phyloP scores from a whole-genome alignment of 2,113 vertebrate genomes.

The Thinocorus orbignyianus region DNA sequence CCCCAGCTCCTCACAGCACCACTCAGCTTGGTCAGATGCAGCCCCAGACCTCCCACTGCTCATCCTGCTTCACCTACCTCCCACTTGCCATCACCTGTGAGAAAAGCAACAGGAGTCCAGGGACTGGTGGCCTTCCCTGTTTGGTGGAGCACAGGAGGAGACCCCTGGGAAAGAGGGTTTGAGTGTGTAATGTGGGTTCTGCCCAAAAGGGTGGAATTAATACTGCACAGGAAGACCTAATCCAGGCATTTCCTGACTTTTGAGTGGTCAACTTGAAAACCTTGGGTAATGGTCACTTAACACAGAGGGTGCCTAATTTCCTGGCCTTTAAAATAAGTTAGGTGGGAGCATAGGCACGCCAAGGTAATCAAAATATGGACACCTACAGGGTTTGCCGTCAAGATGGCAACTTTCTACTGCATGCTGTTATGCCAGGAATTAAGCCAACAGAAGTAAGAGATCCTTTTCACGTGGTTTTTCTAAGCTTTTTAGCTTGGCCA shows the following conservation, averaged over 20 bases:
- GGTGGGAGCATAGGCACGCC: not conserved
- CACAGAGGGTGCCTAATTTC: not conserved
- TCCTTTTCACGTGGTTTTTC: not conserved
- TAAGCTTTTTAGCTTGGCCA: conserved; percentile 12
- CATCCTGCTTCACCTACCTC: not conserved
- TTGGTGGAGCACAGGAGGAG: not conserved
- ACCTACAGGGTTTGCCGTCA: not conserved
- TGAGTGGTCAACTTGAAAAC: not conserved
- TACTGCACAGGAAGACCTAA: not conserved
- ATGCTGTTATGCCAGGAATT: not conserved
- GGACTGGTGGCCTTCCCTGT: not conserved
- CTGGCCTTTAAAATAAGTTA: not conserved
- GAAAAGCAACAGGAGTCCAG: not conserved
- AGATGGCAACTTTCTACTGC: not conserved
- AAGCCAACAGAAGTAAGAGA: not conserved
- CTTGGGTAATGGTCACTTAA: not conserved
- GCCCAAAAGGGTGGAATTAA: not conserved
- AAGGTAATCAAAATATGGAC: not conserved
- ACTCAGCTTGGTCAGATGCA: not conserved
- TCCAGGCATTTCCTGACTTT: not conserved
- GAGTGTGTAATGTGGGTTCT: not conserved
- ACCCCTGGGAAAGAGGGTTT: not conserved
- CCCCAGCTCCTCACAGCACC: not conserved
- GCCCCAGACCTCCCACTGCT: not conserved
- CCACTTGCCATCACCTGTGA: not conserved